Conservation (phyloP, 2,888 invertebrate genomes). For the Idaea biselata region DNA sequence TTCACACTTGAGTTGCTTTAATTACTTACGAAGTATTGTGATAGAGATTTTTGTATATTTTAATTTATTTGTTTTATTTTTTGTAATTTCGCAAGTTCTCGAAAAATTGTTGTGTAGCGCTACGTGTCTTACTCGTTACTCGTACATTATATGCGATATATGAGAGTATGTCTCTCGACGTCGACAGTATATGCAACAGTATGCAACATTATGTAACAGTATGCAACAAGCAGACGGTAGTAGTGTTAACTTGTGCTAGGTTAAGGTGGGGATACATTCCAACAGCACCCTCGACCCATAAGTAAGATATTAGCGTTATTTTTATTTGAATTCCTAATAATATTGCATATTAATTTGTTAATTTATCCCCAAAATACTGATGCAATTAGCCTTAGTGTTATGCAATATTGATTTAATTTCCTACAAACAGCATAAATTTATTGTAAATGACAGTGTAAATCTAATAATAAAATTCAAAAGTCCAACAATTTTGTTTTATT, state of each 20-base stretch:
- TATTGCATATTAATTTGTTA: constrained; percentile 79
- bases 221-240: not conserved
- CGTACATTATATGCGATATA: constrained; percentile 32
- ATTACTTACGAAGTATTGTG: constrained; percentile 81
- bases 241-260: constrained; percentile 70
- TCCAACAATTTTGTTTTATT: constrained; percentile 66
- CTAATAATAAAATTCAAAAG: constrained; percentile 81
- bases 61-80: constrained; percentile 79
- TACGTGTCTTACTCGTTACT: constrained; percentile 56
- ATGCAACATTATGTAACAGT: too few relatives aligned
- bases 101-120: constrained; percentile 66
- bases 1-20: constrained; percentile 79
- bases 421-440: constrained; percentile 81
- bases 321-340: constrained; percentile 69
- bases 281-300: constrained; percentile 59
- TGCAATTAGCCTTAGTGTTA: constrained; percentile 81
- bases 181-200: too few relatives aligned
- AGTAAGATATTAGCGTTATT: constrained; percentile 80
- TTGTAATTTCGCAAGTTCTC: constrained; percentile 74
- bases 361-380: constrained; percentile 80
- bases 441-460: constrained; percentile 82
- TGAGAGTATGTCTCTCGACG: constrained; percentile 30
- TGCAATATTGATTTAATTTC: constrained; percentile 80
- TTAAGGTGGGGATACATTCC: constrained; percentile 63
- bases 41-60: constrained; percentile 81